phyloP scores from a whole-genome alignment of 2,113 vertebrate genomes.

The Ellobius talpinus region DNA sequence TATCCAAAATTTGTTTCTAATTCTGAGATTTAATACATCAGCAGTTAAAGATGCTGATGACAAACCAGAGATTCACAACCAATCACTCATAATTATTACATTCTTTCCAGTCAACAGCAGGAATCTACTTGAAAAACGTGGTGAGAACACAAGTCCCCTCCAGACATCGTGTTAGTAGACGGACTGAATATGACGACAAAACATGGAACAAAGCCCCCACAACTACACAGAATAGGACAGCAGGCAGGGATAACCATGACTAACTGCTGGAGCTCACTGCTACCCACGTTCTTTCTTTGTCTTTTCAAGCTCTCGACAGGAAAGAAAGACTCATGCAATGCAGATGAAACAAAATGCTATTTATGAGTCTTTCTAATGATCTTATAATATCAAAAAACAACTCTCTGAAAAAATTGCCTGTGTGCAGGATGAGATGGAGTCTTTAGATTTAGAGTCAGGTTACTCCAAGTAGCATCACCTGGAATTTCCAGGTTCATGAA shows the following conservation, averaged over 20 bases:
- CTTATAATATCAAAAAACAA: not conserved
- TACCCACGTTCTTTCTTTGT: not conserved
- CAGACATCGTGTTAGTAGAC: not conserved
- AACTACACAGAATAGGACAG: not conserved
- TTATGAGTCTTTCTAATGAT: not conserved
- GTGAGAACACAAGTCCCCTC: not conserved
- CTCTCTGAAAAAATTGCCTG: not conserved
- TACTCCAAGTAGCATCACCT: not conserved
- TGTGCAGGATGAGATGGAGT: not conserved
- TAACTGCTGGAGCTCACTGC: not conserved
- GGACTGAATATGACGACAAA: not conserved
- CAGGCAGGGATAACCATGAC: not conserved
- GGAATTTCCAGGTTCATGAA: not conserved
- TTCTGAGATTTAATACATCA: constrained; percentile 28
- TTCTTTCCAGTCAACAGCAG: not conserved
- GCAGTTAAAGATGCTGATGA: constrained; percentile 29
- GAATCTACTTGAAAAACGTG: not conserved
- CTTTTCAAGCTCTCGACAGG: not conserved
- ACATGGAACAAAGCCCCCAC: not conserved
- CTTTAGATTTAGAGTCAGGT: not conserved
- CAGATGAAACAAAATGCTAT: not conserved
- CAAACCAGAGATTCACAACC: not conserved
- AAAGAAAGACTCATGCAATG: not conserved
- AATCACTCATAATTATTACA: constrained; percentile 29
- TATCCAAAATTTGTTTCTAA: constrained; percentile 30